Conservation (phyloP, 2,797 vertebrate genomes). For the Limnodromus scolopaceus region DNA sequence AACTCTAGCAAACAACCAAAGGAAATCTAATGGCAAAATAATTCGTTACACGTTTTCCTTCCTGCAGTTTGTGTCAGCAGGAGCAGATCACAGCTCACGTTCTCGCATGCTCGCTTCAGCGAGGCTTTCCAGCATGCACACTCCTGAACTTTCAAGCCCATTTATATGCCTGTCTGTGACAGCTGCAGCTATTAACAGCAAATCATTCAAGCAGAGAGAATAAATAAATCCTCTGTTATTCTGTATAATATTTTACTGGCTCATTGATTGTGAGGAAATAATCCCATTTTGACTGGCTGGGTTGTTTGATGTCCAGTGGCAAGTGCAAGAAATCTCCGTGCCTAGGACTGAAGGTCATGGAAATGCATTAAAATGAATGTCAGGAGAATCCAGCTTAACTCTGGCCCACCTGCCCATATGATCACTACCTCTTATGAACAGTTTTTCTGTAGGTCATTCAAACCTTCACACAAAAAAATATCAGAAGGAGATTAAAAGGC, state of each 20-base stretch:
- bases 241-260: not conserved
- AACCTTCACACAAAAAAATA: not conserved
- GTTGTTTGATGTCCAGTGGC: not conserved
- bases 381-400: not conserved
- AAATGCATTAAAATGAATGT: not conserved
- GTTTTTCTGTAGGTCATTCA: not conserved
- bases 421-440: not conserved
- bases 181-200: conserved; percentile 17
- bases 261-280: not conserved
- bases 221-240: conserved; percentile 22
- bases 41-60: not conserved
- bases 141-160: not conserved
- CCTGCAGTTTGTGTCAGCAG: not conserved
- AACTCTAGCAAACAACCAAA: not conserved
- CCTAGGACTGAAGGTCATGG: not conserved
- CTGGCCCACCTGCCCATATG: not conserved
- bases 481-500: not conserved
- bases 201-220: not conserved
- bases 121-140: not conserved
- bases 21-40: not conserved
- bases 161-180: not conserved
- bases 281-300: not conserved
- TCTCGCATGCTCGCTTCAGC: not conserved
- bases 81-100: not conserved
- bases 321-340: not conserved